Evolutionary conservation across 2,113 vertebrate species (phyloP).

Genomic region (Tiliqua scincoides): DNA sequence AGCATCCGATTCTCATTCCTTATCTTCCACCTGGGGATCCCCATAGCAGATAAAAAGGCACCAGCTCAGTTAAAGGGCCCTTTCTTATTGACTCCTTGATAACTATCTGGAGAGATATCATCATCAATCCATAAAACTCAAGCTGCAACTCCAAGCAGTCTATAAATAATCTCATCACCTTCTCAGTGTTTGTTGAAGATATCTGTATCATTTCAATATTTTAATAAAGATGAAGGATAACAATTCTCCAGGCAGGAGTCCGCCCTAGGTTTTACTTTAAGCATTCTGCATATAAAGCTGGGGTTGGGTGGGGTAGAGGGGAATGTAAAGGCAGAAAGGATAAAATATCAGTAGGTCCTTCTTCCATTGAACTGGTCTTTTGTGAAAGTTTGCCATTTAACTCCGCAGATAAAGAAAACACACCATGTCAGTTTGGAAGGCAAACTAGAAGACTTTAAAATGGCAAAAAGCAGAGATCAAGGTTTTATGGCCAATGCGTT

Average conservation of each 20-base stretch:
- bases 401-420: not conserved
- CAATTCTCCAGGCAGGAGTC: constrained; percentile 16
- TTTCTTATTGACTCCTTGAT: not conserved
- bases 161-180: constrained; percentile 66
- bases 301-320: not conserved
- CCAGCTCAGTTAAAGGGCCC: not conserved
- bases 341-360: not conserved
- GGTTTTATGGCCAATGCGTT: not conserved
- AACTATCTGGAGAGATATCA: constrained; percentile 34
- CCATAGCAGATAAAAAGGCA: constrained; percentile 7
- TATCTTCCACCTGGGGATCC: not conserved
- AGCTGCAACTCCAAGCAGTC: constrained; percentile 43
- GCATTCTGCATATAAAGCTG: constrained; percentile 15
- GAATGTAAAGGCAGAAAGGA: not conserved
- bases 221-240: constrained; percentile 53
- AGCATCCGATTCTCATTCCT: not conserved
- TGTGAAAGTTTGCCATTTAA: not conserved
- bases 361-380: not conserved
- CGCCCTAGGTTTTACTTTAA: constrained; percentile 20
- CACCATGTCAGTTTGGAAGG: too few relatives aligned
- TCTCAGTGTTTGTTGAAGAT: constrained; percentile 56
- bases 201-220: constrained; percentile 54
- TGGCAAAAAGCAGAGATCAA: too few relatives aligned
- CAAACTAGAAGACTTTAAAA: too few relatives aligned
- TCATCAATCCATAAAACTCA: constrained; percentile 46